phyloP scores from a whole-genome alignment of 2,797 vertebrate genomes.

The Pipistrellus pygmaeus region DNA sequence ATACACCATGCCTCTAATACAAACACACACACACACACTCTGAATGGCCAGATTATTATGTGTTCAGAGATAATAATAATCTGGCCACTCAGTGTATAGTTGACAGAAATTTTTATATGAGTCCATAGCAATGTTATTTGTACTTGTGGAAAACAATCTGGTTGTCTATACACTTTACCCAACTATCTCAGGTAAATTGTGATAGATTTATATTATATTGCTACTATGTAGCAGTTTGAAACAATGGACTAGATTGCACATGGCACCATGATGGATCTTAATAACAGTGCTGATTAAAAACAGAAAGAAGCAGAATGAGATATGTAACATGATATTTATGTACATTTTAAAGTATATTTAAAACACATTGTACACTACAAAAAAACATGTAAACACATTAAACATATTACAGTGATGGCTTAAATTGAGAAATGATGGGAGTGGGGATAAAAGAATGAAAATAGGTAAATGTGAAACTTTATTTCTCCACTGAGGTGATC shows the following conservation, averaged over 20 bases:
- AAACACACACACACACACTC: too few species aligned
- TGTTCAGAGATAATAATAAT: too few species aligned
- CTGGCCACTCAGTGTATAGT: background rate
- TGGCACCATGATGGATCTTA: background rate
- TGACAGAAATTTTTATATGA: background rate
- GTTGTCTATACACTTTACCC: background rate
- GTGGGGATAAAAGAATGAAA: slow-evolving; percentile 26
- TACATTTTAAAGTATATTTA: background rate
- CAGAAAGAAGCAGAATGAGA: background rate
- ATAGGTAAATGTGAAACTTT: background rate
- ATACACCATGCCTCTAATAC: too few species aligned
- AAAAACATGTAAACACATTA: slow-evolving; percentile 39
- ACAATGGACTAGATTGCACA: background rate
- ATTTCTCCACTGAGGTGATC: background rate
- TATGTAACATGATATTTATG: slow-evolving; percentile 39
- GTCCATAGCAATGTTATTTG: background rate
- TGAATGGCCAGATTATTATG: too few species aligned
- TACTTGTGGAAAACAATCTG: slow-evolving; percentile 36
- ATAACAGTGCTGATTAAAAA: slow-evolving; percentile 18
- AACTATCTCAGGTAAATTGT: background rate
- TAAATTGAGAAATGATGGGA: background rate
- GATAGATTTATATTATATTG: background rate
- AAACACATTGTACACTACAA: slow-evolving; percentile 15
- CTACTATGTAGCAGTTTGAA: slow-evolving; percentile 1
- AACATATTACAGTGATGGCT: background rate